Evolutionary conservation across 1,140 invertebrate species (phyloP).

Genomic region (Drosophila saltans): DNA sequence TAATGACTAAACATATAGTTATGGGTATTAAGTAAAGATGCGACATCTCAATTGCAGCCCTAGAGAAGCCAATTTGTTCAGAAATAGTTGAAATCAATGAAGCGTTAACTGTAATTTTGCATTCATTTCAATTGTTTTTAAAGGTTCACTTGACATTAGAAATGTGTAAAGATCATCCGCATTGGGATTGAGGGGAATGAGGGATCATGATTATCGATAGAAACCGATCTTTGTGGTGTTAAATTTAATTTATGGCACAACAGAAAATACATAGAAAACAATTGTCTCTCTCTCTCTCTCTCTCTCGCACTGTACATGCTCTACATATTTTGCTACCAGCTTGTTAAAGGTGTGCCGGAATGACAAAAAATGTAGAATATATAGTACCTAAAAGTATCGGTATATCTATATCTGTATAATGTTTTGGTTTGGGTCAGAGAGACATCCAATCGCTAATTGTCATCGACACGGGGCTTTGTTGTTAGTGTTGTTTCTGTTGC

Average conservation of each 20-base stretch:
- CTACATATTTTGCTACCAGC: conserved; percentile 70
- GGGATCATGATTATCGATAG: conserved; percentile 40
- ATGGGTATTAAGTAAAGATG: conserved; percentile 21
- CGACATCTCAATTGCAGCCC: not conserved
- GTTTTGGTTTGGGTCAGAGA: conserved; percentile 44
- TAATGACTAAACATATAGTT: conserved; percentile 19
- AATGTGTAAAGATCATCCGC: conserved; percentile 24
- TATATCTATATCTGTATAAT: conserved; percentile 21
- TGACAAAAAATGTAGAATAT: not conserved
- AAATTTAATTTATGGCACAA: conserved; percentile 79
- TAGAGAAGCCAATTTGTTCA: not conserved
- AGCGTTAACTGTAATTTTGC: conserved; percentile 42
- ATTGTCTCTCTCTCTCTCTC: conserved; percentile 25
- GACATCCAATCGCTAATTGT: conserved; percentile 74
- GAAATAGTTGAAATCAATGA: conserved; percentile 16
- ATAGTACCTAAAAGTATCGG: too few relatives aligned
- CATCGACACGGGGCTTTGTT: conserved; percentile 76
- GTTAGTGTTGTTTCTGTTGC: conserved; percentile 9
- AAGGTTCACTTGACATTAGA: conserved; percentile 60
- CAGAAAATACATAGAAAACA: conserved; percentile 35
- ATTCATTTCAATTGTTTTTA: conserved; percentile 23
- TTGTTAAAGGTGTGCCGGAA: conserved; percentile 46
- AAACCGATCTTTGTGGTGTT: conserved; percentile 67
- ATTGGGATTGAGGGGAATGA: not conserved
- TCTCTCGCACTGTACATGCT: conserved; percentile 44